Base-by-base conservation (phyloP, 2,888 invertebrate genomes). In the Eupithecia centaureata region DNA sequence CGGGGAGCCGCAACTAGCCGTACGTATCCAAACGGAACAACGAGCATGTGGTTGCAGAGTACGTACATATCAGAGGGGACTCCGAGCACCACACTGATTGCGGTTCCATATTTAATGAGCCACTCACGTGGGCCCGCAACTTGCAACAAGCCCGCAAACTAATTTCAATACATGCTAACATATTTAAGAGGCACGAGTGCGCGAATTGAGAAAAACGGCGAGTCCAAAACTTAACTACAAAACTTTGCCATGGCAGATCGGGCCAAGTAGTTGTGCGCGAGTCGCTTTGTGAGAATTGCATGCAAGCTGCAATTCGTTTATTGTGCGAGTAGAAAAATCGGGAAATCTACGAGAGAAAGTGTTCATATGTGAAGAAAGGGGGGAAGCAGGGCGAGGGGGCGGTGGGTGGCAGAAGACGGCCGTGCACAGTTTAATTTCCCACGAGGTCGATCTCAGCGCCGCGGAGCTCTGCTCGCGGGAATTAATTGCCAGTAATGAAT, bases 401-500 rank as follows among this genome's bases (percentile, higher is more conserved):
- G 82, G 84, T 82, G 85, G 87, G 89, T 82, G 86, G 89, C 84
- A 86, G 85, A 91, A 91, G 92, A 91, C 90, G 91, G 90, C 89
- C 87, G 89, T 86, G 89, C 89, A 86, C 89, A 92, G 91, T 92
- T 93, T 93, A 93, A 93, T 93, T 93, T 93, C 93, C 93, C 93
- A 92, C 90, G 93, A 93, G 93, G 92, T 92, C 92, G 91, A 92
- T 93, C 93, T 92, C 90, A 84, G 91, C 87, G 90, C 89, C 90
- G 89, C 88, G 87, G 86, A 87, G 91, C 90, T 82, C 89, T 87
- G 87, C 92, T 90, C 92, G 92, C 91, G 92, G 93, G 93, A 92
- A 91, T 93, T 93, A 92, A 93, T 92, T 92, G 92, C 91, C 86
- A 91, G 91, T 92, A 93, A 93, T 93, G 93, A 93, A 92, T 93